Evolutionary conservation across 2,888 invertebrate genomes (phyloP).

Genomic region (Callyntrura sp.): DNA sequence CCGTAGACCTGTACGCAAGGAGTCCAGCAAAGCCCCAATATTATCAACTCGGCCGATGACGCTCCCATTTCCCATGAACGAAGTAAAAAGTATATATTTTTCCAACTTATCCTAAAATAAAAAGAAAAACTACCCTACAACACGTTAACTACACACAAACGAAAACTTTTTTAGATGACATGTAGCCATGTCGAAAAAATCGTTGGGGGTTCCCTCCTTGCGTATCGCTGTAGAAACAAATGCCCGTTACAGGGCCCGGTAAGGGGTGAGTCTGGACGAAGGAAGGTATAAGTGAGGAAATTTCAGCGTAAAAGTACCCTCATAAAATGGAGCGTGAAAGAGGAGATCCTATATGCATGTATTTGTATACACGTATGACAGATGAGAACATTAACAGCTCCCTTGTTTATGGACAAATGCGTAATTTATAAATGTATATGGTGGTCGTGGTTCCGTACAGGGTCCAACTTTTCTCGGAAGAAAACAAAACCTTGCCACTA

Average conservation of each 20-base stretch:
- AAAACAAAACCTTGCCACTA: not conserved
- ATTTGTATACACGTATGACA: not conserved
- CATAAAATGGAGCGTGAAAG: not conserved
- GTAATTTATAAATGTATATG: slow-evolving; percentile 37
- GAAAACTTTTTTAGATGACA: slow-evolving; percentile 30
- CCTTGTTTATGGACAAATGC: slow-evolving; percentile 20
- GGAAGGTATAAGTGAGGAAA: not conserved
- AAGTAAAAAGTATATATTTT: not conserved
- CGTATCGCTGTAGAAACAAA: not conserved
- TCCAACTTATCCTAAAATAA: not conserved
- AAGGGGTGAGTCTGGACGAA: too few species aligned
- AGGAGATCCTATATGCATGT: not conserved
- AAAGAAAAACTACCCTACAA: slow-evolving; percentile 18
- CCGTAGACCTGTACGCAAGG: not conserved
- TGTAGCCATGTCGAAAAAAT: slow-evolving; percentile 24
- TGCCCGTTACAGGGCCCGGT: not conserved
- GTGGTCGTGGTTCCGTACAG: not conserved
- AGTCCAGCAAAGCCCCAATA: not conserved
- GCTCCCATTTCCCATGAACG: slow-evolving; percentile 13
- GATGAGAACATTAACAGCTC: slow-evolving; percentile 22
- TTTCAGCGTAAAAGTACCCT: not conserved
- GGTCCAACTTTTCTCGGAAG: not conserved
- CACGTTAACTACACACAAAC: slow-evolving; percentile 35
- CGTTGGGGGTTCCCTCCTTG: not conserved
- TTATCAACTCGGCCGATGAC: not conserved